Evolutionary conservation across 2,888 invertebrate species (phyloP).

Genomic region (Steromphala cineraria): DNA sequence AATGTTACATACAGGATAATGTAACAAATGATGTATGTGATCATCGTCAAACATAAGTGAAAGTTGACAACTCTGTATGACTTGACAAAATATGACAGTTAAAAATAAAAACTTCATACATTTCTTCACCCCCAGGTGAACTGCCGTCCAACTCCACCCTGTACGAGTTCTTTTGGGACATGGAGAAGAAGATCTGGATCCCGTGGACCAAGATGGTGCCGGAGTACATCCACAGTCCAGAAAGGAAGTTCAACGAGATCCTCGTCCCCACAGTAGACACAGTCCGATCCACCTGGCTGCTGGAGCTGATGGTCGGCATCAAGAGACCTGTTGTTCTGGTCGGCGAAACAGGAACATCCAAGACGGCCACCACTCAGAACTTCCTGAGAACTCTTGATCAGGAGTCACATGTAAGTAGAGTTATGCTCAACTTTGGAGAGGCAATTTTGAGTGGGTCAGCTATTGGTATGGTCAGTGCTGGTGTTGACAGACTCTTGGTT

Average conservation of each 20-base stretch:
- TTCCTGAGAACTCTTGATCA: constrained; percentile 84
- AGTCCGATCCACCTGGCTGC: constrained; percentile 85
- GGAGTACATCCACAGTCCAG: constrained; percentile 84
- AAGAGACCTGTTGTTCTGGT: constrained; percentile 88
- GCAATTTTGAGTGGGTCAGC: too few relatives aligned
- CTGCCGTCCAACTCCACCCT: constrained; percentile 85
- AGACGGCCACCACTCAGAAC: constrained; percentile 90
- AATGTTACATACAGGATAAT: too few relatives aligned
- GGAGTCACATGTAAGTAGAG: constrained; percentile 78
- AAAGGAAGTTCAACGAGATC: constrained; percentile 86
- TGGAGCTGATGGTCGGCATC: constrained; percentile 82
- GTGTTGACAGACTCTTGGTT: too few relatives aligned
- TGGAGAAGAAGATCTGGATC: constrained; percentile 83
- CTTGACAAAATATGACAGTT: too few relatives aligned
- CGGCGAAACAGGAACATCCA: constrained; percentile 94
- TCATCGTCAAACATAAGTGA: too few relatives aligned
- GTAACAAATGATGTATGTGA: too few relatives aligned
- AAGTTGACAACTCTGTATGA: too few relatives aligned
- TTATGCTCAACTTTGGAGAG: too few relatives aligned
- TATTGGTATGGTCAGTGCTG: too few relatives aligned
- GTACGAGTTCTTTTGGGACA: constrained; percentile 89
- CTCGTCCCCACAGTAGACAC: constrained; percentile 94
- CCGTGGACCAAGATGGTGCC: constrained; percentile 91
- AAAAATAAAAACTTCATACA: background rate
- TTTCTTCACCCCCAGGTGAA: constrained; percentile 78